A percentile compares a stretch with the other conserved stretches of the same genome.
These are phyloP conservation scores for Drosophila fungiperda DNA, from an alignment of 2,888 invertebrate genomes.

Conservation along the genomic window DNA sequence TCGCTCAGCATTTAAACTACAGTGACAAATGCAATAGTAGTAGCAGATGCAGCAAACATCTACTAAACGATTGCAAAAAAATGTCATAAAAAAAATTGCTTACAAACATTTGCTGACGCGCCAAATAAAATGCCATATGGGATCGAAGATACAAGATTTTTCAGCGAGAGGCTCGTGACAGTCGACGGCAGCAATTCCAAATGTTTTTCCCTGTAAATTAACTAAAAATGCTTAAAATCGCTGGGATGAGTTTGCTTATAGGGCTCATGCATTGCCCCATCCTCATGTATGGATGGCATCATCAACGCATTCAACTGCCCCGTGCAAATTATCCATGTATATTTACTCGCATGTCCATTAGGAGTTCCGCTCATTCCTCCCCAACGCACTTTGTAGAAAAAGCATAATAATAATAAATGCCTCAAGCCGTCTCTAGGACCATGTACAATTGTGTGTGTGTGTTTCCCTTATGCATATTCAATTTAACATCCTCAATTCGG, in stretches of 20 bases:
- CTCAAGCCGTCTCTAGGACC: neutral
- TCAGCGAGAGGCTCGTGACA: constrained; percentile 52
- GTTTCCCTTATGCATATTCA: constrained; percentile 25
- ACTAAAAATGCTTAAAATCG: constrained; percentile 84
- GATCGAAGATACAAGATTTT: constrained; percentile 80
- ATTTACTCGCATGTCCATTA: constrained; percentile 26
- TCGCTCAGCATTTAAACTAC: constrained; percentile 77
- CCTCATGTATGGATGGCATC: constrained; percentile 52
- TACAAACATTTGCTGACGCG: constrained; percentile 80
- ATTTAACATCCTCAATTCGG: constrained; percentile 13
- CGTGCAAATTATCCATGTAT: constrained; percentile 51
- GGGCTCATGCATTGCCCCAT: constrained; percentile 62
- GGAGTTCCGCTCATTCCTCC: constrained; percentile 1
- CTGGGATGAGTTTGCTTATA: constrained; percentile 76
- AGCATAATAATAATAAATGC: neutral
- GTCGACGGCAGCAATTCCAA: constrained; percentile 72
- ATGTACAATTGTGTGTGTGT: neutral
- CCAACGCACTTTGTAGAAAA: neutral
- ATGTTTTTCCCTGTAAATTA: constrained; percentile 82
- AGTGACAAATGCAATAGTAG: constrained; percentile 55
- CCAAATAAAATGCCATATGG: constrained; percentile 84
- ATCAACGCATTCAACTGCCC: constrained; percentile 52
- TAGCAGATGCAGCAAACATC: constrained; percentile 27
- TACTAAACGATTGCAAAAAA: constrained; percentile 66
- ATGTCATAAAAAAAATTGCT: constrained; percentile 82